A percentile compares a stretch with the other conserved stretches of the same genome.
Evolutionary conservation across 2,888 invertebrate genomes (phyloP).

Genomic region (Monopis laevigella): DNA sequence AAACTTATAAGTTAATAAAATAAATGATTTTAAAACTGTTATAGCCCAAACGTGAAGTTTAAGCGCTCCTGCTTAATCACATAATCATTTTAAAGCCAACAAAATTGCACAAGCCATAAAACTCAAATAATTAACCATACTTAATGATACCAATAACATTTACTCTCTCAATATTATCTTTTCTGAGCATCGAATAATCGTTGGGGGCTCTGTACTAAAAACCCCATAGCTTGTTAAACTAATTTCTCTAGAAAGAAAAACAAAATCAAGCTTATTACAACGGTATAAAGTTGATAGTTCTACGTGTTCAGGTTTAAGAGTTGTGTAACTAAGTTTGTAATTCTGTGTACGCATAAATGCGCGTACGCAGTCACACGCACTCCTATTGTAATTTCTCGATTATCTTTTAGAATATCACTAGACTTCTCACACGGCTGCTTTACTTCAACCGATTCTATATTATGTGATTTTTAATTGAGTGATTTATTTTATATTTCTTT

Average conservation of each 20-base stretch:
- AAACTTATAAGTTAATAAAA: too few relatives aligned
- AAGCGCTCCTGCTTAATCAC: too few relatives aligned
- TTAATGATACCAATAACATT: constrained; percentile 17
- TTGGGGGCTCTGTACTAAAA: constrained; percentile 5
- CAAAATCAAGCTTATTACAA: too few relatives aligned
- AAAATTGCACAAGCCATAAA: constrained; percentile 7
- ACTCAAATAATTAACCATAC: constrained; percentile 7
- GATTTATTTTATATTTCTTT: too few relatives aligned
- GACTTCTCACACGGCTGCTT: constrained; percentile 10
- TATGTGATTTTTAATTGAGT: too few relatives aligned
- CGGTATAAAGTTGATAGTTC: too few relatives aligned
- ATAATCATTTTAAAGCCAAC: too few relatives aligned
- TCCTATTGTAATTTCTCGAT: constrained; percentile 11
- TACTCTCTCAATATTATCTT: constrained; percentile 12
- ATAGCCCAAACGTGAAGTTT: too few relatives aligned
- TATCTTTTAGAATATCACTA: constrained; percentile 12
- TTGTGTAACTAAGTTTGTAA: too few relatives aligned
- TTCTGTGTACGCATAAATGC: constrained; percentile 9
- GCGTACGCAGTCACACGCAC: constrained; percentile 11
- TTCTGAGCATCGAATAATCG: constrained; percentile 11
- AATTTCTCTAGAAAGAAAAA: too few relatives aligned
- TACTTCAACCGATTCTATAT: constrained; percentile 4
- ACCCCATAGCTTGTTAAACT: background rate
- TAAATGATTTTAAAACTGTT: too few relatives aligned
- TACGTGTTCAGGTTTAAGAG: too few relatives aligned